Base-by-base conservation (phyloP, 2,888 invertebrate species). In the Microchrysa polita region DNA sequence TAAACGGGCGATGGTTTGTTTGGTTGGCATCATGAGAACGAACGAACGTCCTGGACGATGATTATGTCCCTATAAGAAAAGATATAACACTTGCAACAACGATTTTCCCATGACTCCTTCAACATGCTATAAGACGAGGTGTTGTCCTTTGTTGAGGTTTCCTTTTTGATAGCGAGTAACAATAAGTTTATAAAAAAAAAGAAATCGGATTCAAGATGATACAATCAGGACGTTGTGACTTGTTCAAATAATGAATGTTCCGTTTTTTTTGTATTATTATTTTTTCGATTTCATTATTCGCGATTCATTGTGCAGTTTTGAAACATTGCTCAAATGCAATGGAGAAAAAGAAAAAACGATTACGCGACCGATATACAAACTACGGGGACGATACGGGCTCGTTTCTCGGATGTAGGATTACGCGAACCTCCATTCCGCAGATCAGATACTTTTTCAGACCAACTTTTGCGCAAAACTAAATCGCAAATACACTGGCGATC, bases 81-180 rank as follows among this genome's bases (percentile, higher is more conserved):
- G 34, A 61, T 61, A 61, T 34, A 34, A 34, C 61, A 61, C 61
- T 61, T 61, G 61, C 61, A 16, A 61, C 40, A 40, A 5, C 12
- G n/a, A 34, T 34, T 61, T 61, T 61, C 61, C 61, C 61, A 61
- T 61, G 61, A 40, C 34, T 61, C 61, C 22, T 22, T 18, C 59
- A 12, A 34, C 12, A 48, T 10, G 18, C 61, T n/a, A 16, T 23
- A 61, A 52, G 67, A 52, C n/a, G 59, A 23, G 22, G 16, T 67
- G 67, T 67, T 14, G 52, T 67, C 53, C 67, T 27, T 67, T 67
- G 67, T 67, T 67, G 67, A 67, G 52, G 67, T 53, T 53, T 67
- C 67, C 22, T 53, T 67, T 67, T 48, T 53, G 27, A 34, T 34
- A 34, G 27, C 7, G 27, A 34, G 27, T 34, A 34, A 34, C 27